Evolutionary conservation across 1,140 invertebrate genomes (phyloP).

Genomic region (Artemia franciscana): DNA sequence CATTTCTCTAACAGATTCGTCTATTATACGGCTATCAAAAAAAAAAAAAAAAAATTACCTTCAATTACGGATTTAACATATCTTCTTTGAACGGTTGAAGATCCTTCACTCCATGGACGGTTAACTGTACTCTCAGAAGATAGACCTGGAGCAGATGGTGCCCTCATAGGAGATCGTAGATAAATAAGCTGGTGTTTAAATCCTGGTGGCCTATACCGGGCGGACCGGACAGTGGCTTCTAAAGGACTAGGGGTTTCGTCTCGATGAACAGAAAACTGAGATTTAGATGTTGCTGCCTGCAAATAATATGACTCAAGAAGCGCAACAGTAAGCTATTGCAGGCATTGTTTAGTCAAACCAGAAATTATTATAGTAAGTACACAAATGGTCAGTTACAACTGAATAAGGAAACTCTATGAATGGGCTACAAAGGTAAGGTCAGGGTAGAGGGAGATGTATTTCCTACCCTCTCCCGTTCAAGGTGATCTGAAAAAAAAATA

Average conservation of each 20-base stretch:
- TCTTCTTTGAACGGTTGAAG: neutral
- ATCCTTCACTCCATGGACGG: neutral
- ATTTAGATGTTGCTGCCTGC: neutral
- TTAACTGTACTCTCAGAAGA: neutral
- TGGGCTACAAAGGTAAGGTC: too few species aligned
- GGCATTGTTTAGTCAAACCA: too few species aligned
- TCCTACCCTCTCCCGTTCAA: too few species aligned
- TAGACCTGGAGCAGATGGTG: slow-evolving; percentile 12
- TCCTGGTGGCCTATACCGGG: slow-evolving; percentile 57
- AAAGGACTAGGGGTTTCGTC: slow-evolving; percentile 21
- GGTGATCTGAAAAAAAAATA: too few species aligned
- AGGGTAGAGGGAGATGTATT: too few species aligned
- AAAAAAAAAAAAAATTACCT: neutral
- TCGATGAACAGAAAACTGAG: slow-evolving; percentile 9
- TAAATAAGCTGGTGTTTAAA: slow-evolving; percentile 25
- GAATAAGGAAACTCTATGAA: too few species aligned
- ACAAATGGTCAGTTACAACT: too few species aligned
- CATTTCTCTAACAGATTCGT: too few species aligned
- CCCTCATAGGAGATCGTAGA: slow-evolving; percentile 10
- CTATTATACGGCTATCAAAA: too few species aligned
- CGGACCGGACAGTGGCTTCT: slow-evolving; percentile 37
- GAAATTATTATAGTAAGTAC: too few species aligned
- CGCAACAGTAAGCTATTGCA: too few species aligned
- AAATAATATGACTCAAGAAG: neutral
- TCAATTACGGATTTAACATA: neutral